These are phyloP conservation scores for Myripristis murdjan DNA, from an alignment of 2,797 vertebrate genomes.

Conservation along the genomic window DNA sequence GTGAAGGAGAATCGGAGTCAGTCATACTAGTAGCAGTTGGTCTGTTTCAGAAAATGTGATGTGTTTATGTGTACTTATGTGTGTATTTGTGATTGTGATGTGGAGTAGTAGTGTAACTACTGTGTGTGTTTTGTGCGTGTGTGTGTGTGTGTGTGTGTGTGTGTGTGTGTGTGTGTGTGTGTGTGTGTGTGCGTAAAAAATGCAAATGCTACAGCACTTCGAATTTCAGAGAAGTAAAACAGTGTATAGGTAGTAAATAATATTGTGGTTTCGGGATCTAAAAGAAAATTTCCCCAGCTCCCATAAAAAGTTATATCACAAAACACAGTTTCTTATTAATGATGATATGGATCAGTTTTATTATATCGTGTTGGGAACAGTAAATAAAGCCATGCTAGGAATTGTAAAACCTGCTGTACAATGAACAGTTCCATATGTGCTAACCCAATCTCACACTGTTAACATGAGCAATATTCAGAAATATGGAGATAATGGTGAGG, in stretches of 20 bases:
- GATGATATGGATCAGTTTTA: background rate
- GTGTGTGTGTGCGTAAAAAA: too few relatives aligned
- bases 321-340: background rate
- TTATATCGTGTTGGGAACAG: background rate
- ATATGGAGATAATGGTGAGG: background rate
- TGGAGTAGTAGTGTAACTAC: too few relatives aligned
- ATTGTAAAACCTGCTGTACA: background rate
- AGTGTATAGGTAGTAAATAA: too few relatives aligned
- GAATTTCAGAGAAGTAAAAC: too few relatives aligned
- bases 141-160: too few relatives aligned
- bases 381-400: background rate
- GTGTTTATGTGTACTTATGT: too few relatives aligned
- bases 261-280: background rate
- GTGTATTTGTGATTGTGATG: too few relatives aligned
- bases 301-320: background rate
- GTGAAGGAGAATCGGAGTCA: background rate
- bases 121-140: too few relatives aligned
- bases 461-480: background rate
- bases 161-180: too few relatives aligned
- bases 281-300: background rate
- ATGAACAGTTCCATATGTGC: conserved; percentile 1
- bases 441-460: background rate
- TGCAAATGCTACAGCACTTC: too few relatives aligned
- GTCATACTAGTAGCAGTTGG: too few relatives aligned
- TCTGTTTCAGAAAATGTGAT: too few relatives aligned